phyloP scores from a whole-genome alignment of 2,113 vertebrate genomes.

The Gadus macrocephalus region DNA sequence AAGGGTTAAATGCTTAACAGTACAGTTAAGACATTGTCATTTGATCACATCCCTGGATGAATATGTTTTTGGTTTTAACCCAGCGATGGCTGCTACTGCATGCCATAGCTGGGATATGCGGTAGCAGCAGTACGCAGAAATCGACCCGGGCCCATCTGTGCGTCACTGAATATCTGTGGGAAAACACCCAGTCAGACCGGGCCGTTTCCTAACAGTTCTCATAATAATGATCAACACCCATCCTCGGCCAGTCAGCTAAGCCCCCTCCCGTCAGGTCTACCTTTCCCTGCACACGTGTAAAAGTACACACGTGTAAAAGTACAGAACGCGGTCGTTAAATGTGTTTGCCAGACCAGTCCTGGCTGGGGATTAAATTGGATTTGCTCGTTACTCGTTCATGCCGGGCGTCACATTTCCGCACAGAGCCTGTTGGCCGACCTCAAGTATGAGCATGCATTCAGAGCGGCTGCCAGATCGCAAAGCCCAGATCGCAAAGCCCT shows the following conservation, averaged over 20 bases:
- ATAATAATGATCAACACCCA: no score
- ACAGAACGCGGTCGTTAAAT: constrained; percentile 41
- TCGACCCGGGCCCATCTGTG: constrained; percentile 3
- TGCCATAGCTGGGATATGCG: no score
- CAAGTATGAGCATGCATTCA: constrained; percentile 67
- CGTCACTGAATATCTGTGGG: constrained; percentile 63
- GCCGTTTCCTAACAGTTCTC: constrained; percentile 16
- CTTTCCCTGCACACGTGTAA: constrained; percentile 12
- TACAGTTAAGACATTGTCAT: no score
- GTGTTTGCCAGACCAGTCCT: constrained; percentile 64
- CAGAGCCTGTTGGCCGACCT: constrained; percentile 64
- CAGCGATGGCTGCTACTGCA: no score
- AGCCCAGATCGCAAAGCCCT: constrained; percentile 47
- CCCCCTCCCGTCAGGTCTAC: no score
- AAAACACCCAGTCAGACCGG: constrained; percentile 38
- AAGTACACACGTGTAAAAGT: constrained; percentile 39
- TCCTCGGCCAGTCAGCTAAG: no score
- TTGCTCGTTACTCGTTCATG: constrained; percentile 61
- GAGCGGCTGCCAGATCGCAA: constrained; percentile 55
- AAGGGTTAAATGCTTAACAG: no score
- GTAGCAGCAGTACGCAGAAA: no score
- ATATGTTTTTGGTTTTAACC: no score
- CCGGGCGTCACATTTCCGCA: constrained; percentile 64
- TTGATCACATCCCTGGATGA: no score
- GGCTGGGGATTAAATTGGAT: constrained; percentile 66